These are phyloP conservation scores for Grallaria varia DNA, from an alignment of 2,113 vertebrate species.

Conservation along the genomic window DNA sequence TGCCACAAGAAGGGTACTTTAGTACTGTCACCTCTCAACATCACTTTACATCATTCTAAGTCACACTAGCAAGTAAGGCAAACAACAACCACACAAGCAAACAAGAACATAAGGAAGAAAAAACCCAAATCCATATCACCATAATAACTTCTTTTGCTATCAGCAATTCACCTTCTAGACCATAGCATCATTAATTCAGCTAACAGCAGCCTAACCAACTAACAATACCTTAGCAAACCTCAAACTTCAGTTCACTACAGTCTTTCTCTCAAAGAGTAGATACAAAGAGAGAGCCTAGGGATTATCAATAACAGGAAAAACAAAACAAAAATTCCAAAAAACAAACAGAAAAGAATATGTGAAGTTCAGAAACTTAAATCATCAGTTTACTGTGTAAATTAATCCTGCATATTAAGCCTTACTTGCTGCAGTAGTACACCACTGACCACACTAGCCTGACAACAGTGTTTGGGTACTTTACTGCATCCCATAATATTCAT, in stretches of 20 bases:
- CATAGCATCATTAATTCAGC: background rate
- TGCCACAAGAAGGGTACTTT: background rate
- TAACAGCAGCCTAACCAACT: background rate
- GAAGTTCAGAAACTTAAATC: conserved; percentile 4
- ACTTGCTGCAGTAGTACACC: background rate
- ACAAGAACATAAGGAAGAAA: background rate
- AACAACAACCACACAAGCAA: background rate
- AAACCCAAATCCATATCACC: background rate
- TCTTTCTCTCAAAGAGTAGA: background rate
- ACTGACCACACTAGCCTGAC: background rate
- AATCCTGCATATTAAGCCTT: background rate
- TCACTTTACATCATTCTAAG: background rate
- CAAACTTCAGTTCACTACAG: background rate
- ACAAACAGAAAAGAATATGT: background rate
- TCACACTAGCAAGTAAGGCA: background rate
- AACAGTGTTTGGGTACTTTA: background rate
- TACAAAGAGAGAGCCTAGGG: background rate
- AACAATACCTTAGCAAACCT: background rate
- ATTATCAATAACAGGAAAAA: background rate
- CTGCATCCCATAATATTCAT: conserved; percentile 27
- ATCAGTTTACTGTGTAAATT: background rate
- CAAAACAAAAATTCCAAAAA: background rate
- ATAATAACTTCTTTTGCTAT: background rate
- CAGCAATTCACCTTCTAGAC: background rate
- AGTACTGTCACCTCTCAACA: background rate